Conservation (phyloP, 2,888 invertebrate species). For the Anodontia alba region DNA sequence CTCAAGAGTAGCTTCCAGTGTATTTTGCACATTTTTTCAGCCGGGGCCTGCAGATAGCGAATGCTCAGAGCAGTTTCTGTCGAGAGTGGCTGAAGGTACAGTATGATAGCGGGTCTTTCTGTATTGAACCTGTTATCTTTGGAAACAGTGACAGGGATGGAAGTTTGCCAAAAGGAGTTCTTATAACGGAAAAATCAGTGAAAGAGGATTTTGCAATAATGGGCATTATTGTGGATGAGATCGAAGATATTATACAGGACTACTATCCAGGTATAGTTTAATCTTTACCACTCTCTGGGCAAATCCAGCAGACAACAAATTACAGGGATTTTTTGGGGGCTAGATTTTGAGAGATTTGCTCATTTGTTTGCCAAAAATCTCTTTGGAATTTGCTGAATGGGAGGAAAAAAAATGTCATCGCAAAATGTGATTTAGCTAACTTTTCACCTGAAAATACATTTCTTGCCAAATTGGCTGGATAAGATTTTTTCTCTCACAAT, state of each 20-base stretch:
- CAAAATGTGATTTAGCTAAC: too few relatives aligned
- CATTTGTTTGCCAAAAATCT: too few relatives aligned
- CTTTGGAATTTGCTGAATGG: too few relatives aligned
- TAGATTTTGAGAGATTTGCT: too few relatives aligned
- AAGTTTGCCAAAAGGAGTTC: conserved; percentile 55
- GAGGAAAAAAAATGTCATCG: too few relatives aligned
- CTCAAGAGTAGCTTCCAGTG: too few relatives aligned
- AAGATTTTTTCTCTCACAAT: too few relatives aligned
- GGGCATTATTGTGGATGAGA: conserved; percentile 79
- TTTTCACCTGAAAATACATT: neutral
- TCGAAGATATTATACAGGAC: conserved; percentile 79
- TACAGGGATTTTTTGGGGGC: too few relatives aligned
- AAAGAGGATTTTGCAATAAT: conserved; percentile 72
- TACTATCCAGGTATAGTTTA: conserved; percentile 81
- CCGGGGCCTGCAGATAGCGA: conserved; percentile 59
- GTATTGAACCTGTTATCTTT: conserved; percentile 73
- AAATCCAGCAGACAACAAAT: too few relatives aligned
- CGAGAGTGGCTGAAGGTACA: conserved; percentile 77
- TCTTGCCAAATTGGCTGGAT: neutral
- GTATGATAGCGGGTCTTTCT: conserved; percentile 72
- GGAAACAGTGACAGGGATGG: conserved; percentile 10
- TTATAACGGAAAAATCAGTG: conserved; percentile 66
- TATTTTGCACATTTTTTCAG: too few relatives aligned
- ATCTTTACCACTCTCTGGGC: too few relatives aligned
- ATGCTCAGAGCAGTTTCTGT: conserved; percentile 76